Base-by-base conservation (phyloP, 2,888 invertebrate species). In the Eupelmus urozonus region DNA sequence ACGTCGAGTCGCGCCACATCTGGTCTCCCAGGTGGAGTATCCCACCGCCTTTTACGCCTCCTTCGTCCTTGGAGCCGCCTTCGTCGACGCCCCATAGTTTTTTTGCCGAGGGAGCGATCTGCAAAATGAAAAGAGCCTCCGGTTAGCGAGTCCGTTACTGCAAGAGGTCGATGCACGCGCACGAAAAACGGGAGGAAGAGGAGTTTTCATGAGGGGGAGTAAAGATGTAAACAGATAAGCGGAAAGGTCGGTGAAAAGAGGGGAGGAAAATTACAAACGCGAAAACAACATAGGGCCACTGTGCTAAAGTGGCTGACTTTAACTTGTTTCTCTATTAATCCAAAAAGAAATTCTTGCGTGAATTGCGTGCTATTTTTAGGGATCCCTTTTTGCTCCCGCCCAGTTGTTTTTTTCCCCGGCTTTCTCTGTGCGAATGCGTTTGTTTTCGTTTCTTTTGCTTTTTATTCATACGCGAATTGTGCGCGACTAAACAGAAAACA, bases 21-120 rank as follows among this genome's bases (percentile, higher is more conserved):
- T 96, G 96, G 93, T 92, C 96, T 92, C 91, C 94, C 90, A 92
- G 94, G 93, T 90, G 92, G 83, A 96, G 94, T 90, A 96, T 96
- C 89, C 93, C 94, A 90, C 94, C 94, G 81, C 92, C 93, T 83
- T 93, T 92, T 80, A 93, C 92, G 82, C 94, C 94, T 90, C 94
- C 95, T 91, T 95, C 96, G 88, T 89, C 89, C 85, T 89, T 89
- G 85, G 89, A 89, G 83, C 89, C 89, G 81, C 89, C 89, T 85
- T 92, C 92, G 88, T 92, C 92, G 82, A 93, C 91, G 87, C 93
- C 93, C 97, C 97, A 97, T 90, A 97, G 91, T 91, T 97, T 97
- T 92, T 97, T 97, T 90, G 97, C 96, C 90, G 97, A 95, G 90
- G 97, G 96, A 91, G 96, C 96, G 92, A 97, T 96, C 97, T 97